phyloP scores from a whole-genome alignment of 1,140 invertebrate genomes.

The Octopus sinensis region DNA sequence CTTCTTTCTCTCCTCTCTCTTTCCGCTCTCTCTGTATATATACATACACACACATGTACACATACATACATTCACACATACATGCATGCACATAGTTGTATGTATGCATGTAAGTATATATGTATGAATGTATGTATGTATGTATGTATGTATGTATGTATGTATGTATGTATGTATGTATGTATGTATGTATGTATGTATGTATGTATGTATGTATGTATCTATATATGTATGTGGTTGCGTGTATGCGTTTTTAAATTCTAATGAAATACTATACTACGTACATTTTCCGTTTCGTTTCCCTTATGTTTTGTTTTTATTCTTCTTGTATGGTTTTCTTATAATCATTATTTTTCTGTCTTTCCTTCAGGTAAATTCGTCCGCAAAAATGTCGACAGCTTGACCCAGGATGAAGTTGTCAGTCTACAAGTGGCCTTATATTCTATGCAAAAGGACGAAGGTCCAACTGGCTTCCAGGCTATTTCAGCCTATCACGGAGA shows the following conservation, averaged over 20 bases:
- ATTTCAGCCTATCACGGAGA: slow-evolving; percentile 31
- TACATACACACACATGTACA: not conserved
- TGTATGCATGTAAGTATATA: not conserved
- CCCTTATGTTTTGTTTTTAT: no score
- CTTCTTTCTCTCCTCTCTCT: no score
- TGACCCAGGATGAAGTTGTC: slow-evolving; percentile 18
- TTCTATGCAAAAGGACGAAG: slow-evolving; percentile 20
- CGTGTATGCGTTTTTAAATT: not conserved
- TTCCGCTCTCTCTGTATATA: no score
- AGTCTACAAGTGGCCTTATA: slow-evolving; percentile 22
- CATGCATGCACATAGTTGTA: not conserved
- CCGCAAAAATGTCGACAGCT: slow-evolving; percentile 23
- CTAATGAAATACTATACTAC: not conserved
- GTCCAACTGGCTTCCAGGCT: slow-evolving; percentile 21
- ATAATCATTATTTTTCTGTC: not conserved
- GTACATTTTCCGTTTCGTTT: not conserved
- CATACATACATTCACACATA: not conserved
- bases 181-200: not conserved
- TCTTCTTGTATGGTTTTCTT: no score
- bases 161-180: fast-evolving
- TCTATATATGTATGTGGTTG: not conserved
- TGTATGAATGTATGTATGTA: not conserved
- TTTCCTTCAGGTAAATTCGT: slow-evolving; percentile 12
- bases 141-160: not conserved
- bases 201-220: not conserved